Conservation (phyloP, 2,888 invertebrate species). For the Brassicogethes aeneus region DNA sequence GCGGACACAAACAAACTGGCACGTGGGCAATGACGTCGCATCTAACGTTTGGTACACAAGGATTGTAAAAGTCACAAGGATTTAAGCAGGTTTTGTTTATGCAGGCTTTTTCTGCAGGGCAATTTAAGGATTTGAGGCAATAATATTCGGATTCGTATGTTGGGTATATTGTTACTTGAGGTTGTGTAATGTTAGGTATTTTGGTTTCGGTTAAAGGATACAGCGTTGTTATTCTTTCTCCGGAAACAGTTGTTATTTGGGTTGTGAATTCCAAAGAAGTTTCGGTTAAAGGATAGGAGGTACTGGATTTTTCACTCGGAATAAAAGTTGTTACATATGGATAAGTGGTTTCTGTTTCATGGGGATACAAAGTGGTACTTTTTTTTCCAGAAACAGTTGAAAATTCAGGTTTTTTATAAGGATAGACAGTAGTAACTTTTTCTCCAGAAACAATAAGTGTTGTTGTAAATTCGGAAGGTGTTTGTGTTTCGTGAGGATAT, state of each 20-base stretch:
- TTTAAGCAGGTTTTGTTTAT: conserved; percentile 42
- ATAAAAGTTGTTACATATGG: neutral
- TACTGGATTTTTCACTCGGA: neutral
- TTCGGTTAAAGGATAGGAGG: conserved; percentile 3
- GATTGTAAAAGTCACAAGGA: conserved; percentile 43
- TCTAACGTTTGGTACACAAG: conserved; percentile 38
- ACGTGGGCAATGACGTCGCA: conserved; percentile 47
- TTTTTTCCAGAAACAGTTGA: too few species aligned
- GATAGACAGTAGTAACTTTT: neutral
- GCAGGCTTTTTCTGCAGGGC: conserved; percentile 29
- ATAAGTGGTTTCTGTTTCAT: too few species aligned
- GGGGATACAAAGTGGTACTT: too few species aligned
- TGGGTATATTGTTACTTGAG: too few species aligned
- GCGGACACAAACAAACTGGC: conserved; percentile 50
- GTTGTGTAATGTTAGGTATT: neutral
- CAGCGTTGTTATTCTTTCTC: neutral
- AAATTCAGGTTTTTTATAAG: too few species aligned
- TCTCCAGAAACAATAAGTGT: conserved; percentile 1
- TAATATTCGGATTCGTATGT: conserved; percentile 1
- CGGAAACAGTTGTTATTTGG: neutral
- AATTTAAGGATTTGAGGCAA: neutral
- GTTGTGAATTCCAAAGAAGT: conserved; percentile 1
- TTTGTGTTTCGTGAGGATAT: too few species aligned
- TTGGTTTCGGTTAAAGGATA: neutral
- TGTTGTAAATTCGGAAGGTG: conserved; percentile 1